Percentiles rank a stretch among this genome's conserved stretches.
These are phyloP conservation scores for Eulemur albifrons DNA, from an alignment of 2,797 vertebrate species.

Conservation along the genomic window DNA sequence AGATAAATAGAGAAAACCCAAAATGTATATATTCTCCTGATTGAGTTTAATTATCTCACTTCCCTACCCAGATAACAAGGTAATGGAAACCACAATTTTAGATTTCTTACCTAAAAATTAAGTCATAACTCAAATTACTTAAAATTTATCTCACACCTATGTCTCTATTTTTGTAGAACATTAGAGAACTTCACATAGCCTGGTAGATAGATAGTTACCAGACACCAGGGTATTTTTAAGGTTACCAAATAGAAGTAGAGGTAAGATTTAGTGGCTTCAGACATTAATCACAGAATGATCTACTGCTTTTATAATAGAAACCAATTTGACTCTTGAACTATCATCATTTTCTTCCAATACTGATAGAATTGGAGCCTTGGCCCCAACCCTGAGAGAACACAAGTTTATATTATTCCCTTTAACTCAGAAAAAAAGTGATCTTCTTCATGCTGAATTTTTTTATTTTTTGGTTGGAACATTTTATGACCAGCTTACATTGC, in stretches of 20 bases:
- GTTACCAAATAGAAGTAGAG: background rate
- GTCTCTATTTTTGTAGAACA: background rate
- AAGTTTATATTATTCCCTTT: conserved; percentile 4
- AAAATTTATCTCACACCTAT: background rate
- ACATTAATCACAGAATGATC: conserved; percentile 27
- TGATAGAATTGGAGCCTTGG: background rate
- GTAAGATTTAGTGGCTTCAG: background rate
- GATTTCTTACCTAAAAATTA: background rate
- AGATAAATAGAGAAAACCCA: background rate
- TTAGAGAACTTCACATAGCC: background rate
- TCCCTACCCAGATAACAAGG: background rate
- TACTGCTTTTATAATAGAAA: conserved; percentile 18
- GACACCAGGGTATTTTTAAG: background rate
- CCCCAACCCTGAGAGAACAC: background rate
- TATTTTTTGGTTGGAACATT: background rate
- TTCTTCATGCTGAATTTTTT: background rate
- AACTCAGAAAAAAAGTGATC: background rate
- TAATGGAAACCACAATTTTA: background rate
- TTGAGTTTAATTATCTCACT: background rate
- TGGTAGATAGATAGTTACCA: background rate
- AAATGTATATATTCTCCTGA: background rate
- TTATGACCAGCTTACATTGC: background rate
- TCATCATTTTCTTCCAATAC: background rate
- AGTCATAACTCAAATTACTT: background rate
- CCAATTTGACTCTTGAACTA: background rate